These are phyloP conservation scores for Helostoma temminkii DNA, from an alignment of 2,797 vertebrate species.

Conservation along the genomic window DNA sequence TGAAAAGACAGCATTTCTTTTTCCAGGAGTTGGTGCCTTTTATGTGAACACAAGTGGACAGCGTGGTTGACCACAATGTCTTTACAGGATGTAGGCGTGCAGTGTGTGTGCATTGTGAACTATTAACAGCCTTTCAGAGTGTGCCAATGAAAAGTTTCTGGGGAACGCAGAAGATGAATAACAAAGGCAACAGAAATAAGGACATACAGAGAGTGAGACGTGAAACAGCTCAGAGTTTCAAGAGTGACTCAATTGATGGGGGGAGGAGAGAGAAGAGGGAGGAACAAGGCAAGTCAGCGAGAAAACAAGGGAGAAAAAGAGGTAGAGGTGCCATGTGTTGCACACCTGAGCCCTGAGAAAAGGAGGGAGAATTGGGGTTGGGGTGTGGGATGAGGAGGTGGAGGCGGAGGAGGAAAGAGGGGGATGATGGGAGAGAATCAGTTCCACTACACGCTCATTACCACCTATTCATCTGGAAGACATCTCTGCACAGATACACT, in stretches of 20 bases:
- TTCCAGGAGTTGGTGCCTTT: slow-evolving; percentile 30
- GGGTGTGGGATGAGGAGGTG: slow-evolving; percentile 13
- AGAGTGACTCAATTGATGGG: background rate
- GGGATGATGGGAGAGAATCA: slow-evolving; percentile 71
- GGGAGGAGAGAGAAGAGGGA: background rate
- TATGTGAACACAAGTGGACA: slow-evolving; percentile 41
- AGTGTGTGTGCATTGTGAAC: background rate
- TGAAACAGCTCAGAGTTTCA: background rate
- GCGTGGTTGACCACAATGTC: slow-evolving; percentile 31
- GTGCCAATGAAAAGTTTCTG: slow-evolving; percentile 3
- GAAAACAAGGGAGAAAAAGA: slow-evolving; percentile 35
- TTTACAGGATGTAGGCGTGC: slow-evolving; percentile 14
- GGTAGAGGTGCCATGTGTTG: slow-evolving; percentile 71
- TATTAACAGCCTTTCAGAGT: slow-evolving; percentile 17
- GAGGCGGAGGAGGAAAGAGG: slow-evolving; percentile 43
- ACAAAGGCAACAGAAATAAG: background rate
- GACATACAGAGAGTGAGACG: background rate
- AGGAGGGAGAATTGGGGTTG: slow-evolving; percentile 45
- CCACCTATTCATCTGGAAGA: slow-evolving; percentile 85
- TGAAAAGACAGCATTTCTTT: slow-evolving; percentile 35
- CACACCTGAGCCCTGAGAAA: slow-evolving; percentile 79
- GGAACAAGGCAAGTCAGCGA: slow-evolving; percentile 21
- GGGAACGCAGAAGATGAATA: slow-evolving; percentile 5
- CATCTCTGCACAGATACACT: slow-evolving; percentile 76
- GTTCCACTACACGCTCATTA: slow-evolving; percentile 85